Base-by-base conservation (phyloP, 2,888 invertebrate species). In the Eupsilia transversa region DNA sequence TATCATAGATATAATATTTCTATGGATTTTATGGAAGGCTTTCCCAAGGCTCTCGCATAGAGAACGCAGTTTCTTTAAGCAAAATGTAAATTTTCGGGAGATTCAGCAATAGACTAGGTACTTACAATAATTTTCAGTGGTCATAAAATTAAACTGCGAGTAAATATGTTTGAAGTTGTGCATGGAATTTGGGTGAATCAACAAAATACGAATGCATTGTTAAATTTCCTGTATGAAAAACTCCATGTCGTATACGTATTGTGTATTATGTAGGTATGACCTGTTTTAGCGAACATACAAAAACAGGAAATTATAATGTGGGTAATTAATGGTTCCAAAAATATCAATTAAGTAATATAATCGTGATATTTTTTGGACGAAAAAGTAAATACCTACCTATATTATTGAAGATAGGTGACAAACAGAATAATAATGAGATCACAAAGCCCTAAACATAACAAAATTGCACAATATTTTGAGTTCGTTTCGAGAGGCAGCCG, bases 381-480 rank as follows among this genome's bases (percentile, higher is more conserved):
- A 46, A 7, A 52, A 43, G 17, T 43, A 17, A 1, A 5, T 17
- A 4, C 1, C 17, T 17, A 20, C 20, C 41, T 41, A 14, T 43
- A 43, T 46, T 46, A 23, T 46, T 46, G 20, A 9, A 46, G 23
- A 12, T n/a, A 71, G 23, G 38, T 30, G 10, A 23, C n/a, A 46
- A 12, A 35, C 23, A 35, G 10, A 43, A 74, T 30, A 52, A 59
- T 60, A 43, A 33, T 30, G n/a, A 38, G 20, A 43, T 20, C 33
- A 20, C n/a, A 33, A 43, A 56, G 35, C 46, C 41, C 17, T 60
- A 43, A 63, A 27, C 14, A 33, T 41, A 64, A 70, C 46, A 63
- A 70, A 43, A 57, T 64, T 43, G 60, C 46, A 56, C 68, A 68
- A 76, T 69, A 59, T 74, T 68, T 73, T 63, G 56, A 61, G 3